Percentiles rank a stretch among this genome's conserved stretches.
phyloP scores from a whole-genome alignment of 2,113 vertebrate genomes.

The Colistium nudipinnis region DNA sequence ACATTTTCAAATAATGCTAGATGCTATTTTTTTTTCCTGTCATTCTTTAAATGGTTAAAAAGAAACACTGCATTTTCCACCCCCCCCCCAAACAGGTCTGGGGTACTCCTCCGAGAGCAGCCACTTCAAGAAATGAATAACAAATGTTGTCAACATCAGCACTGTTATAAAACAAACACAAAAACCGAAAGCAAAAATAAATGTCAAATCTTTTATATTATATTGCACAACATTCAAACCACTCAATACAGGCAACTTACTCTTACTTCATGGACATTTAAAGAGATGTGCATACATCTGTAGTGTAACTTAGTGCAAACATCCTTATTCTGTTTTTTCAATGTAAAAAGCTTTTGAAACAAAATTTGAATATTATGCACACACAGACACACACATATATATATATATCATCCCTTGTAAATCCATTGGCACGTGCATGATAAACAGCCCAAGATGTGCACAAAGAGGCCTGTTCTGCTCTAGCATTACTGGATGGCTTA shows the following conservation, averaged over 20 bases:
- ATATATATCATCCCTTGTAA: slow-evolving; percentile 58
- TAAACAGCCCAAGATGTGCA: slow-evolving; percentile 24
- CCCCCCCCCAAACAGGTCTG: slow-evolving; percentile 29
- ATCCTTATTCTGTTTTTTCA: slow-evolving; percentile 12
- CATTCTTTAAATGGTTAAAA: slow-evolving; percentile 25
- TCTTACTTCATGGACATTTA: slow-evolving; percentile 27
- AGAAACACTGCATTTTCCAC: slow-evolving; percentile 15
- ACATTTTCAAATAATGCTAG: slow-evolving; percentile 14
- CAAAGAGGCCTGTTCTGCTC: slow-evolving; percentile 24
- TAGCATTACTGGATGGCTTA: slow-evolving; percentile 28
- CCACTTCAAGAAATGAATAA: slow-evolving; percentile 5
- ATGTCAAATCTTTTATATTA: slow-evolving; percentile 40
- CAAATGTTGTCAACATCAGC: slow-evolving; percentile 24
- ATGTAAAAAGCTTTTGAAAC: slow-evolving; percentile 47
- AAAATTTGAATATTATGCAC: slow-evolving; percentile 37
- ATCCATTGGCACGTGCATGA: slow-evolving; percentile 61
- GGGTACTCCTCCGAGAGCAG: slow-evolving; percentile 24
- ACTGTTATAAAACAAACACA: slow-evolving; percentile 39
- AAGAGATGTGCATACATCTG: slow-evolving; percentile 36
- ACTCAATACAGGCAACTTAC: slow-evolving; percentile 36
- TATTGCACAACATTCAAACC: slow-evolving; percentile 72
- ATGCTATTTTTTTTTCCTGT: neutral
- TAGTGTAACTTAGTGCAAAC: slow-evolving; percentile 41
- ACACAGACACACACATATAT: neutral
- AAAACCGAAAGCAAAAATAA: slow-evolving; percentile 45